A percentile compares a stretch with the other conserved stretches of the same genome.
These are phyloP conservation scores for Acanthurus tractus DNA, from an alignment of 2,797 vertebrate genomes.

Conservation along the genomic window DNA sequence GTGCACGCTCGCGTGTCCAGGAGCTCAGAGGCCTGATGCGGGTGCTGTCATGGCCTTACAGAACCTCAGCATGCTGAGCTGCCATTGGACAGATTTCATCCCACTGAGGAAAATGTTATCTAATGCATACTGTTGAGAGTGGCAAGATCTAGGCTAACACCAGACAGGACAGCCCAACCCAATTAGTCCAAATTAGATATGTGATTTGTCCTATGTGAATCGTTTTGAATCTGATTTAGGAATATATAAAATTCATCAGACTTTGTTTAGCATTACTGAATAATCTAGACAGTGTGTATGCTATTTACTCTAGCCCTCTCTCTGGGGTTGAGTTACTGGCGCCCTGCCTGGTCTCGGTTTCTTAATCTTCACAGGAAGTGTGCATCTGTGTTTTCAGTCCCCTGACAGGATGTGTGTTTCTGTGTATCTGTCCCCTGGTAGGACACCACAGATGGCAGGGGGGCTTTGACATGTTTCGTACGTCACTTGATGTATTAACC, in stretches of 20 bases:
- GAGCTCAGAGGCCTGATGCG: slow-evolving; percentile 49
- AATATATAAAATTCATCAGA: slow-evolving; percentile 20
- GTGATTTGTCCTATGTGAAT: slow-evolving; percentile 53
- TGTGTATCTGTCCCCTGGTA: slow-evolving; percentile 59
- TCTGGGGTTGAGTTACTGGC: slow-evolving; percentile 37
- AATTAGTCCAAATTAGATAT: slow-evolving; percentile 76
- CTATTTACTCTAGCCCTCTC: slow-evolving; percentile 35
- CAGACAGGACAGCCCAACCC: slow-evolving; percentile 74
- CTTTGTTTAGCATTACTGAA: slow-evolving; percentile 34
- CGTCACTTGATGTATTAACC: slow-evolving; percentile 8
- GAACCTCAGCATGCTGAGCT: slow-evolving; percentile 46
- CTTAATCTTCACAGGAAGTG: slow-evolving; percentile 58
- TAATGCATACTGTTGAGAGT: slow-evolving; percentile 72
- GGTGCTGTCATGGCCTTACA: slow-evolving; percentile 56
- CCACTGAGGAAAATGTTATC: slow-evolving; percentile 76
- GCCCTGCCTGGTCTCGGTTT: slow-evolving; percentile 38
- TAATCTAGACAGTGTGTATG: slow-evolving; percentile 18
- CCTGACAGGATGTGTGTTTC: slow-evolving; percentile 56
- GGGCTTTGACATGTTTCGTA: slow-evolving; percentile 48
- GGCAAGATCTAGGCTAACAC: slow-evolving; percentile 77
- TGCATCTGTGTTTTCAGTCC: slow-evolving; percentile 61
- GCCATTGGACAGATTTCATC: slow-evolving; percentile 69
- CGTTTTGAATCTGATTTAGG: slow-evolving; percentile 33
- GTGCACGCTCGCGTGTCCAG: slow-evolving; percentile 55
- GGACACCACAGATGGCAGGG: slow-evolving; percentile 63